Evolutionary conservation across 2,888 invertebrate species (phyloP).

Genomic region (Allophyes oxyacanthae): DNA sequence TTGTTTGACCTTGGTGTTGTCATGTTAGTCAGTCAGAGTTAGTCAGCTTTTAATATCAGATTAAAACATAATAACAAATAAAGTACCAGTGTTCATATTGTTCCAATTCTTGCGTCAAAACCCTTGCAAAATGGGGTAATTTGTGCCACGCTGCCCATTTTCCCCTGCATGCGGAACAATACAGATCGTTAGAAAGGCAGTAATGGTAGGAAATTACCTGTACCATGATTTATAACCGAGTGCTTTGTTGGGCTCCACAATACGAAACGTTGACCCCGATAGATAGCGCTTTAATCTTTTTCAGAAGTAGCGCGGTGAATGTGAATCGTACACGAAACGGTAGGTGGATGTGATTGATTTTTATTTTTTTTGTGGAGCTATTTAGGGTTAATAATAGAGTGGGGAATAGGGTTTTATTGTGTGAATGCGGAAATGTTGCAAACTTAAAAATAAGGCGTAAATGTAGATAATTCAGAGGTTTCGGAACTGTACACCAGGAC

Average conservation of each 20-base stretch:
- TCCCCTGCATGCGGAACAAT: slow-evolving; percentile 71
- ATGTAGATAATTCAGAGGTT: too few species aligned
- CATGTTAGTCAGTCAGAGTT: too few species aligned
- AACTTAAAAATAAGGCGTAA: too few species aligned
- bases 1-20: too few species aligned
- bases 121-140: slow-evolving; percentile 49
- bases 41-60: too few species aligned
- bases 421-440: not conserved
- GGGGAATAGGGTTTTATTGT: slow-evolving; percentile 1
- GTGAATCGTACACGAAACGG: slow-evolving; percentile 48
- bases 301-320: slow-evolving; percentile 52
- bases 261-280: slow-evolving; percentile 73
- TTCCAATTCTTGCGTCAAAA: slow-evolving; percentile 23
- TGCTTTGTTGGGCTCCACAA: slow-evolving; percentile 68
- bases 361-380: slow-evolving; percentile 9
- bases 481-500: too few species aligned
- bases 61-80: not conserved
- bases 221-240: slow-evolving; percentile 78
- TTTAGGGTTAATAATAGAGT: slow-evolving; percentile 21
- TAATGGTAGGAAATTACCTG: slow-evolving; percentile 84
- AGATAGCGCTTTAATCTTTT: slow-evolving; percentile 76
- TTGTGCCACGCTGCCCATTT: slow-evolving; percentile 55
- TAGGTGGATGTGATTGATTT: slow-evolving; percentile 44
- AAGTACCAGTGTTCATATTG: slow-evolving; percentile 1
- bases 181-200: slow-evolving; percentile 75